Evolutionary conservation across 2,888 invertebrate species (phyloP), one percentile per base, ranked within the genome.

Genomic region (Lycophotia porphyrea): DNA sequence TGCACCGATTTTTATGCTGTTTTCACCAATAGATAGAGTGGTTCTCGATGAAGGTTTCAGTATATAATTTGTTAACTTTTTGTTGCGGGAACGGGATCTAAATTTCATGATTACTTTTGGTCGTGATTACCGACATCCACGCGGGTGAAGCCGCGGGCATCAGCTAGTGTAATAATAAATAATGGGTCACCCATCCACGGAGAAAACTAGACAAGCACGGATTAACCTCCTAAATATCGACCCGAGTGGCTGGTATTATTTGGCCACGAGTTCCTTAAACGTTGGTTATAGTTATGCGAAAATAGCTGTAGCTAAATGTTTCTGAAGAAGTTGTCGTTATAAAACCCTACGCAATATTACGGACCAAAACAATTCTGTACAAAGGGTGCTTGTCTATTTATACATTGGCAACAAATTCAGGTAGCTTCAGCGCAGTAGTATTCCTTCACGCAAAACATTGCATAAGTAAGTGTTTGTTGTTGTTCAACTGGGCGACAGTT

Each of bases 401-500:
- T 68, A 74, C 21, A 49, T 60, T 36, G 13, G 7, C 60, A 44
- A 49, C 13, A 31, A 74, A 42, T 52, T 39, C 18, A 49, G 15
- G n/a, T 52, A 18, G 36, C 5, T 65, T 49, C 11, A 47, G 34
- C 69, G 60, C 68, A 74, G 64, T 74, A 60, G 24, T 74, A 44
- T 49, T 67, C 5, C 27, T 68, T 78, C 34, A 34, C 5, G 36
- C 11, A 63, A 66, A 80, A 47, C 39, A 73, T 80, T 80, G 49
- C 58, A 74, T 80, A 60, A 44, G 67, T 69, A 42, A 27, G 42
- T 64, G 7, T 8, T 79, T 66, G 61, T 80, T 79, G 31, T 69
- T 52, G 47, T 66, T 52, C 15, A 13, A 49, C 5, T 42, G 24
- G n/a, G 24, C 34, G 21, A 8, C 31, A 52, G 2, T 74, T 64